Evolutionary conservation across 2,113 vertebrate species (phyloP), one percentile per base, ranked within the genome.

Genomic region (Acinonyx jubatus): DNA sequence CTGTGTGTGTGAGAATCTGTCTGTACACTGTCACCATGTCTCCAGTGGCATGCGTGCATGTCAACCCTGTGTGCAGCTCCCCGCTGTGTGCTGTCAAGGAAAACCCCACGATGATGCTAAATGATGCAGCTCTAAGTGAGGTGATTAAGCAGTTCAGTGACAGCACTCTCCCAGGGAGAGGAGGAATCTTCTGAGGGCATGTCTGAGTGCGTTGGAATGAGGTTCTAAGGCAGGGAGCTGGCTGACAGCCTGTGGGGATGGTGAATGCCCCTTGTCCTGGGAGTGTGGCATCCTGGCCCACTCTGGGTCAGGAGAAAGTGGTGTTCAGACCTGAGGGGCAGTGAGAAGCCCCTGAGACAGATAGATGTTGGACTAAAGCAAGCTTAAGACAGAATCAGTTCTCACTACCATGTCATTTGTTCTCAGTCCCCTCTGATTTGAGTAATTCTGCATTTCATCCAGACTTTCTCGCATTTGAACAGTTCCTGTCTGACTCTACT

Each of bases 81-180:
- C 79, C 52, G 48, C 85, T 69, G 9, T 92, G 33, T 48, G 86
- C 63, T 96, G 71, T 96, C 85, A 97, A 94, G 96, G n/a, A 57
- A 93, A 95, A 79, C 31, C 86, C 83, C 11, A 9, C 3, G 25
- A 50, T 27, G 14, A 48, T 97, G 91, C 10, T 97, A 98, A 98
- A 98, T 94, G 83, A 96, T 91, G 74, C 68, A 29, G 73, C 33
- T 98, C 94, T 97, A 98, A 98, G 88, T 79, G 14, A 97, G 94
- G 96, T 95, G 68, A 97, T 98, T 98, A 97, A 97, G 69, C 63
- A 96, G 92, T 86, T 79, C 80, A 76, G 52, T 23, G 14, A 79
- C 89, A 96, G 50, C 14, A 52, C 91, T 83, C 63, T 95, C 91
- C 55, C 73, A 29, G 78, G 66, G 87, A 80, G 38, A 80, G 7